Evolutionary conservation across 2,113 vertebrate genomes (phyloP).

Genomic region (Thunnus maccoyii): DNA sequence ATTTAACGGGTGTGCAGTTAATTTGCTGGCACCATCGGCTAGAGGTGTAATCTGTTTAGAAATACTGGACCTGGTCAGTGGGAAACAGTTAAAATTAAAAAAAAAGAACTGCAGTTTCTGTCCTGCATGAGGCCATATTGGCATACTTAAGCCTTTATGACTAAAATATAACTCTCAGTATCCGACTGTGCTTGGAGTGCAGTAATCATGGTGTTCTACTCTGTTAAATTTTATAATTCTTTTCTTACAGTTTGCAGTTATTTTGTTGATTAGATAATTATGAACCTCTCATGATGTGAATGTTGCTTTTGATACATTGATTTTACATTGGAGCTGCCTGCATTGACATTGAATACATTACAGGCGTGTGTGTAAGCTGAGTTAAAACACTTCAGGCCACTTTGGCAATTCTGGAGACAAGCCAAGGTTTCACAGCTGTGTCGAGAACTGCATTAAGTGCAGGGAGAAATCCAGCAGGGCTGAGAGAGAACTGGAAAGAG

Average conservation of each 20-base stretch:
- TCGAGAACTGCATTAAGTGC: constrained; percentile 27
- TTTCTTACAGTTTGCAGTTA: not conserved
- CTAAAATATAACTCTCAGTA: not conserved
- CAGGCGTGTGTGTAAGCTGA: not conserved
- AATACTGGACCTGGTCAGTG: constrained; percentile 18
- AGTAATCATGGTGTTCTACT: not conserved
- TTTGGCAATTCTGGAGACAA: constrained; percentile 27
- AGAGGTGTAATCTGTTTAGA: constrained; percentile 24
- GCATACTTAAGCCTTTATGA: not conserved
- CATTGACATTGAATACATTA: constrained; percentile 20
- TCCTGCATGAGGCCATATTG: not conserved
- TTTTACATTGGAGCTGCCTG: constrained; percentile 1
- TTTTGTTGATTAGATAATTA: constrained; percentile 31
- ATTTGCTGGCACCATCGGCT: constrained; percentile 13
- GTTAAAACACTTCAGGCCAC: constrained; percentile 30
- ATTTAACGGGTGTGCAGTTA: constrained; percentile 12
- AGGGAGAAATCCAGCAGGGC: constrained; percentile 6
- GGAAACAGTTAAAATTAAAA: constrained; percentile 18
- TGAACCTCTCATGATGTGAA: constrained; percentile 4
- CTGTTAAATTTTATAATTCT: not conserved
- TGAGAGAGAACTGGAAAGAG: not conserved
- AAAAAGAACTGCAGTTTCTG: not conserved
- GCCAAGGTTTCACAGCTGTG: constrained; percentile 42
- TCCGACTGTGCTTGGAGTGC: not conserved
- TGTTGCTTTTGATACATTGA: not conserved